These are phyloP conservation scores for Malurus elegans DNA, from an alignment of 2,113 vertebrate species.

Conservation along the genomic window DNA sequence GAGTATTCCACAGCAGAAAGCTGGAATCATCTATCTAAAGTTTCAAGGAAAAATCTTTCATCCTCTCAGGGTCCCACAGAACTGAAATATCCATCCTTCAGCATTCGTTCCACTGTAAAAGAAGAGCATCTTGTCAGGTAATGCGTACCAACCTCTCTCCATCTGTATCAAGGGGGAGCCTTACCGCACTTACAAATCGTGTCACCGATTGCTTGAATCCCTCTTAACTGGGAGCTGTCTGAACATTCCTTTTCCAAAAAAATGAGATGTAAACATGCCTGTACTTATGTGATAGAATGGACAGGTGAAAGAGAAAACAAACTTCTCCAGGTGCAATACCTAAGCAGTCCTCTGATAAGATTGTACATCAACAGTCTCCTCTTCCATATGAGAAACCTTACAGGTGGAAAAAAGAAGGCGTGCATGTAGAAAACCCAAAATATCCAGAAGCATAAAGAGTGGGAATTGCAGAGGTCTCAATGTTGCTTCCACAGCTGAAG, in stretches of 20 bases:
- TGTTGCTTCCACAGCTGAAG: background rate
- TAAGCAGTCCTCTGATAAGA: background rate
- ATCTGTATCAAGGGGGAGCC: accelerated
- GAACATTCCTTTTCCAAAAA: background rate
- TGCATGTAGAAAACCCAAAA: background rate
- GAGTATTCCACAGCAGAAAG: background rate
- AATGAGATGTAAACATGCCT: background rate
- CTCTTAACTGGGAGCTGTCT: background rate
- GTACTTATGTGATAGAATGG: background rate
- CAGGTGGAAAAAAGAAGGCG: background rate
- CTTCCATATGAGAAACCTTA: background rate
- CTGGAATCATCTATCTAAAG: background rate
- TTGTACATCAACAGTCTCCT: background rate
- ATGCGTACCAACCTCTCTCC: background rate
- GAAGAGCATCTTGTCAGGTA: accelerated
- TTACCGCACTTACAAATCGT: background rate
- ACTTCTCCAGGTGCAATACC: background rate
- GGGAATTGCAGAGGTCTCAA: background rate
- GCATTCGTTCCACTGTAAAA: background rate
- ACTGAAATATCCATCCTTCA: background rate
- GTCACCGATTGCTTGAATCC: background rate
- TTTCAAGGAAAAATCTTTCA: background rate
- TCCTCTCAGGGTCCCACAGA: background rate
- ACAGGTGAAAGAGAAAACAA: background rate
- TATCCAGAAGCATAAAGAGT: background rate